Conservation (phyloP, 2,888 invertebrate genomes). For the Megalurothrips usitatus region DNA sequence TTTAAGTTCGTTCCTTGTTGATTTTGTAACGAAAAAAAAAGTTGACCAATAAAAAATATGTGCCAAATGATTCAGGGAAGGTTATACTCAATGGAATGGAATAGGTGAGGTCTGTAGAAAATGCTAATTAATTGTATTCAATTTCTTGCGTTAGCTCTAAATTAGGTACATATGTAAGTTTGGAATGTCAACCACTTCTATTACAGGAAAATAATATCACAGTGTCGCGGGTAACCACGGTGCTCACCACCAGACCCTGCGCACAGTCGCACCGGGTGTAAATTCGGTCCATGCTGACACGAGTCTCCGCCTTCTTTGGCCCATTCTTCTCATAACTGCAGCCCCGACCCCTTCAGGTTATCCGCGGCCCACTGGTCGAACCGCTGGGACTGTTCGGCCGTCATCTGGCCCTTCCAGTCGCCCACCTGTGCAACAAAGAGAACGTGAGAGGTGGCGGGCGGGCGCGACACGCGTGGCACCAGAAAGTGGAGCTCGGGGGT, state of each 20-base stretch:
- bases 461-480: no score
- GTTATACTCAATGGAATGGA: no score
- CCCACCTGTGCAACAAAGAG: constrained; percentile 44
- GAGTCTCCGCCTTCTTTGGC: no score
- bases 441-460: no score
- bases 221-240: background rate
- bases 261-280: background rate
- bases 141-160: background rate
- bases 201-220: background rate
- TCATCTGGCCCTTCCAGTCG: constrained; percentile 47
- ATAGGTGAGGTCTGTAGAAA: background rate
- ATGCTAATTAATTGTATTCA: background rate
- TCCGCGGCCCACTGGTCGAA: constrained; percentile 51
- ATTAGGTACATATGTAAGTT: background rate
- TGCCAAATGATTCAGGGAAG: background rate
- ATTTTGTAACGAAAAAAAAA: background rate
- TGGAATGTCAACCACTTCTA: background rate
- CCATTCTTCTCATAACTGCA: constrained; percentile 32
- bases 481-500: background rate
- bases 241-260: background rate
- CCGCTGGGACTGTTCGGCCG: constrained; percentile 42
- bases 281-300: no score
- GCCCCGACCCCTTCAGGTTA: constrained; percentile 42
- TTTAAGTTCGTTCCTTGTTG: background rate
- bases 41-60: constrained; percentile 9